These are phyloP conservation scores for Imbricaverruca yamaguchii DNA, from an alignment of 2,888 invertebrate genomes.

Conservation along the genomic window DNA sequence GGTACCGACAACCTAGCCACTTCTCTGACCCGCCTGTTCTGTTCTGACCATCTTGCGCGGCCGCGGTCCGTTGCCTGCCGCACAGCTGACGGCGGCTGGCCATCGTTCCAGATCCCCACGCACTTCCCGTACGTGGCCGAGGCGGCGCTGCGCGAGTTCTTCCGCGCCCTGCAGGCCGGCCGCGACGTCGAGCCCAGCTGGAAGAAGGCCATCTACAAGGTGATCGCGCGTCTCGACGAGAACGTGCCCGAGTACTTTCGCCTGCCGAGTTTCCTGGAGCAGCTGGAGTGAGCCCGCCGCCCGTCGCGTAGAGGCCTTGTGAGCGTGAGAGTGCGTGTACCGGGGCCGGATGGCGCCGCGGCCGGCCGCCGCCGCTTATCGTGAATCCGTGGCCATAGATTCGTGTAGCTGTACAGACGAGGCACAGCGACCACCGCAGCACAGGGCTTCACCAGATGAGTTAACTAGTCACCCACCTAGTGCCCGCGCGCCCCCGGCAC, in stretches of 20 bases:
- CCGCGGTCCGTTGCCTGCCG: not conserved
- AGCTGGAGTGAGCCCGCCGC: conserved; percentile 49
- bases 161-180: conserved; percentile 91
- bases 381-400: conserved; percentile 22
- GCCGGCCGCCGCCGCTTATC: not conserved
- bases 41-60: no score
- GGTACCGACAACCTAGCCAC: no score
- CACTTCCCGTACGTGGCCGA: conserved; percentile 96
- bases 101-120: conserved; percentile 74
- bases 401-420: not conserved
- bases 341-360: no score
- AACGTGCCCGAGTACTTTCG: conserved; percentile 99
- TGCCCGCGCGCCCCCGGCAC: not conserved
- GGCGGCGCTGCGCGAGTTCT: conserved; percentile 96
- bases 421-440: not conserved
- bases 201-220: conserved; percentile 99
- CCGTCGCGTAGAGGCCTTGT: no score
- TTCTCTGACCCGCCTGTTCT: no score
- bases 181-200: conserved; percentile 98
- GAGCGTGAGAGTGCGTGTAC: no score
- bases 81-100: not conserved
- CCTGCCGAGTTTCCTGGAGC: conserved; percentile 97
- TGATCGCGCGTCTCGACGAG: conserved; percentile 98
- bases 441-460: not conserved
- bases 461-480: conserved; percentile 4